Conservation (phyloP, 2,888 invertebrate genomes). For the Eupithecia abbreviata region DNA sequence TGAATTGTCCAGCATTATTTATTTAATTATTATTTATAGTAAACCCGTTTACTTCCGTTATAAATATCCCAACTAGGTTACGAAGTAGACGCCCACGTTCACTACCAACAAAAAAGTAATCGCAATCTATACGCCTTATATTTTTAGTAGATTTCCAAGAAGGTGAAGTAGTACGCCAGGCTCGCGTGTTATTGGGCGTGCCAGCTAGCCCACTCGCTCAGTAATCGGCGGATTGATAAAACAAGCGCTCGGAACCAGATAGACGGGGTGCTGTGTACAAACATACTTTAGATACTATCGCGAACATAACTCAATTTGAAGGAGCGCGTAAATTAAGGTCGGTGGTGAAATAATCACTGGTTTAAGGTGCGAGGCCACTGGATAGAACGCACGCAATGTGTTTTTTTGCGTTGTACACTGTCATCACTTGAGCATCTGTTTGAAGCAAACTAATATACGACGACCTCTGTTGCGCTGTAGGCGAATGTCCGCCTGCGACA, state of each 20-base stretch:
- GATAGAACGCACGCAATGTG: background rate
- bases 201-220: slow-evolving; percentile 45
- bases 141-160: slow-evolving; percentile 24
- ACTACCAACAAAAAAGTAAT: background rate
- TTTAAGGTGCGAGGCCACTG: slow-evolving; percentile 9
- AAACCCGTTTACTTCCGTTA: too few relatives aligned
- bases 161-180: slow-evolving; percentile 34
- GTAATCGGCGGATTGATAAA: slow-evolving; percentile 68
- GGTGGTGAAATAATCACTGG: slow-evolving; percentile 2
- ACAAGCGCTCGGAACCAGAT: slow-evolving; percentile 55
- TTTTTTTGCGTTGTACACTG: background rate
- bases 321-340: slow-evolving; percentile 35
- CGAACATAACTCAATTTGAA: slow-evolving; percentile 51
- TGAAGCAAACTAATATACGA: background rate
- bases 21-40: too few relatives aligned
- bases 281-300: slow-evolving; percentile 55
- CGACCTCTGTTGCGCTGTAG: too few relatives aligned
- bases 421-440: background rate
- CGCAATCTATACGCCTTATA: slow-evolving; percentile 23
- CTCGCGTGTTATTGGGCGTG: slow-evolving; percentile 60
- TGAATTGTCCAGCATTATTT: too few relatives aligned
- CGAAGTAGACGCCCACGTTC: background rate
- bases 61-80: background rate
- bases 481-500: too few relatives aligned
- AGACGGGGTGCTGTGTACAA: slow-evolving; percentile 52